Conservation (phyloP, 2,888 invertebrate species). For the Linyphia triangularis region DNA sequence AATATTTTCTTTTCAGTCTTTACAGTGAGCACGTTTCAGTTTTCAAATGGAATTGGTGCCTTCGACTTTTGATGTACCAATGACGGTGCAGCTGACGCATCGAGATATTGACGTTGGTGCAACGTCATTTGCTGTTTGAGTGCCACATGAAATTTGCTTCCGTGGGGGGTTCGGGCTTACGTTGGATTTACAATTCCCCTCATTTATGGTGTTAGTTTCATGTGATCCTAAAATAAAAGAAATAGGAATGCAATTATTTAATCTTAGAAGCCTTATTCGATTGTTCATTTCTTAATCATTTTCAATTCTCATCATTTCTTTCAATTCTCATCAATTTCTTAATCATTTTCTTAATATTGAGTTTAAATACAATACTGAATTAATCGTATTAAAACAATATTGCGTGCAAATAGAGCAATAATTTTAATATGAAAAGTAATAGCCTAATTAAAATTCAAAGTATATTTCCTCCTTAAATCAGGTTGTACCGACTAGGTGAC, state of each 20-base stretch:
- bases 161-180: background rate
- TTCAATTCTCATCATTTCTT: background rate
- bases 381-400: no score
- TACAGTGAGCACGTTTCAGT: no score
- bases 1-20: no score
- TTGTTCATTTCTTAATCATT: background rate
- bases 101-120: background rate
- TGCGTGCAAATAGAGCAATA: no score
- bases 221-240: conserved; percentile 19
- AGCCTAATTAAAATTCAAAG: no score
- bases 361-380: no score
- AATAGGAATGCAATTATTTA: background rate
- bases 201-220: conserved; percentile 18
- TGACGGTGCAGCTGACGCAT: conserved; percentile 60
- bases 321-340: no score
- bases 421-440: no score
- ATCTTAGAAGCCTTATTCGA: background rate
- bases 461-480: no score
- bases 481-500: no score
- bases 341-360: background rate
- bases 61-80: conserved; percentile 14
- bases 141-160: conserved; percentile 18
- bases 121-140: conserved; percentile 39
- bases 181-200: conserved; percentile 23
- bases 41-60: background rate